These are phyloP conservation scores for Amyelois transitella DNA, from an alignment of 1,140 invertebrate genomes.

Conservation along the genomic window DNA sequence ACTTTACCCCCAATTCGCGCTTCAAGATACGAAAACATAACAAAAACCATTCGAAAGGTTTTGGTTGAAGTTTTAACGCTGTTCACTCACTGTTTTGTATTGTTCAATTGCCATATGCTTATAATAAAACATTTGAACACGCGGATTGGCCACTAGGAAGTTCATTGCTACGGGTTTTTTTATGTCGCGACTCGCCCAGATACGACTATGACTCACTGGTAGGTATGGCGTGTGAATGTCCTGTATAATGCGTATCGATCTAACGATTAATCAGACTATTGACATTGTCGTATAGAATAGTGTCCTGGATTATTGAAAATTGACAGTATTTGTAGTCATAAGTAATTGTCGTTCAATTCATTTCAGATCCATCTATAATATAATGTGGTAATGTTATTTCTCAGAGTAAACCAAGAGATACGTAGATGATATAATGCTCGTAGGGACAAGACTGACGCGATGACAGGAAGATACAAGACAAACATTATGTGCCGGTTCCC, in stretches of 20 bases:
- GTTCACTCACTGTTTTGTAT: background rate
- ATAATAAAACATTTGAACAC: slow-evolving; percentile 58
- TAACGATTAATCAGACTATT: slow-evolving; percentile 7
- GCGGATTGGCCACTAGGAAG: slow-evolving; percentile 46
- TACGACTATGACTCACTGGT: slow-evolving; percentile 42
- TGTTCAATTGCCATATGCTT: slow-evolving; percentile 29
- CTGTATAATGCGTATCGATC: slow-evolving; percentile 12
- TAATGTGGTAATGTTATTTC: background rate
- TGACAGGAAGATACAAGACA: background rate
- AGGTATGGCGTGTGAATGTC: slow-evolving; percentile 10
- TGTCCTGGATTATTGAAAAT: background rate
- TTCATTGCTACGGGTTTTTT: slow-evolving; percentile 61
- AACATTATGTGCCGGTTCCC: background rate
- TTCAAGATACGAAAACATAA: no score
- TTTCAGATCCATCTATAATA: background rate
- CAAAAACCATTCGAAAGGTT: no score
- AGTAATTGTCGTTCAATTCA: background rate
- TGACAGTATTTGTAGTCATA: background rate
- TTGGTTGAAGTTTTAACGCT: no score
- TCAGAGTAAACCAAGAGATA: background rate
- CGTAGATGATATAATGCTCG: background rate
- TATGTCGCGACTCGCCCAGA: slow-evolving; percentile 38
- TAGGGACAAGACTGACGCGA: background rate
- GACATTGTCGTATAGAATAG: background rate
- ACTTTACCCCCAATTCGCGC: no score